Conservation (phyloP, 2,113 vertebrate genomes). For the Ornithorhynchus anatinus region DNA sequence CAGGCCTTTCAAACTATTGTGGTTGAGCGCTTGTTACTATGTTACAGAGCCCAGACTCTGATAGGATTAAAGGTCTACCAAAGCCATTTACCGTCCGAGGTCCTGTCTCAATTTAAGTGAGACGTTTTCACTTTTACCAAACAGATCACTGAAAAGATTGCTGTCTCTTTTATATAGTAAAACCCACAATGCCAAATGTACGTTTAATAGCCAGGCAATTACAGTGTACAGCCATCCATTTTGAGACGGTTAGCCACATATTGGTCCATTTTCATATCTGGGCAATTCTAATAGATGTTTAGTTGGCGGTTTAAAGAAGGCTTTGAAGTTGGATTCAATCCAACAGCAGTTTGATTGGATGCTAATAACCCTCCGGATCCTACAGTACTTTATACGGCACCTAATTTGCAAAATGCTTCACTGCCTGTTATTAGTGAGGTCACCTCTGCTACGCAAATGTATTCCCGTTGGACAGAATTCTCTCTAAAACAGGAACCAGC, state of each 20-base stretch:
- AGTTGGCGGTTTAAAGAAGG: constrained; percentile 1
- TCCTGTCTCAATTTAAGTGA: constrained; percentile 27
- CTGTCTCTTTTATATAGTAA: not conserved
- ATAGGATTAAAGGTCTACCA: constrained; percentile 13
- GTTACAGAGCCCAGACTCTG: not conserved
- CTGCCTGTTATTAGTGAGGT: not conserved
- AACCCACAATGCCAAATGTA: not conserved
- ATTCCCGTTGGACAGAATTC: constrained; percentile 30
- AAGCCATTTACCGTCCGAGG: not conserved
- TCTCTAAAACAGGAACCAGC: too few relatives aligned
- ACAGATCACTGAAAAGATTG: constrained; percentile 3
- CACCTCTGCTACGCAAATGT: not conserved
- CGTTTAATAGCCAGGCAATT: not conserved
- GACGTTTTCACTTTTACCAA: not conserved
- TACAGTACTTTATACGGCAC: not conserved
- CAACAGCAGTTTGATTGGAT: not conserved
- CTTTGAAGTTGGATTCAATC: constrained; percentile 19
- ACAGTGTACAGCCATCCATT: not conserved
- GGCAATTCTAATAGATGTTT: constrained; percentile 2
- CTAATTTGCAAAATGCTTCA: constrained; percentile 4
- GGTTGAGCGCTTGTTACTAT: not conserved
- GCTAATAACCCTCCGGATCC: constrained; percentile 2
- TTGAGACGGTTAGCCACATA: not conserved
- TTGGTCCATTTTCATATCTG: not conserved
- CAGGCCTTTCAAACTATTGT: not conserved